phyloP scores from a whole-genome alignment of 2,797 vertebrate genomes.

The Hafferia zeledoni region DNA sequence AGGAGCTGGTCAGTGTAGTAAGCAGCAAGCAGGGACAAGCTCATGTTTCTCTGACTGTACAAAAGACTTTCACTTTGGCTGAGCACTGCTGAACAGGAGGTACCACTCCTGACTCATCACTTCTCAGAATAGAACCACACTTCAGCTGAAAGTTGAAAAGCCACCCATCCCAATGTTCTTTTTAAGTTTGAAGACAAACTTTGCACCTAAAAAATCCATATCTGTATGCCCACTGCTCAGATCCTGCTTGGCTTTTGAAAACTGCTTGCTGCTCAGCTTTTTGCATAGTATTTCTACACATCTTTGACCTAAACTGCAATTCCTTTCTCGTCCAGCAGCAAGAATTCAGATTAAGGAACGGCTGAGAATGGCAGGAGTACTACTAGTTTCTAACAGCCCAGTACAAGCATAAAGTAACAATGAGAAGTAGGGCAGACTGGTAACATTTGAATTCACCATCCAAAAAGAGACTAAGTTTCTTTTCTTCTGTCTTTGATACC shows the following conservation, averaged over 20 bases:
- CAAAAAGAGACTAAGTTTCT: background rate
- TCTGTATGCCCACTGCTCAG: too few species aligned
- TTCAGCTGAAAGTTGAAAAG: background rate
- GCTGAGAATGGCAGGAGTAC: background rate
- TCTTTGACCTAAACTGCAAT: background rate
- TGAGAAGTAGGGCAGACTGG: background rate
- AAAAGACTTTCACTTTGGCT: background rate
- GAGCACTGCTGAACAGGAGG: background rate
- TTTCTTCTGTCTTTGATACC: background rate
- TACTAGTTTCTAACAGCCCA: background rate
- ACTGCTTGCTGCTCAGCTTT: background rate
- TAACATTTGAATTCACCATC: background rate
- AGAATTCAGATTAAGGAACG: background rate
- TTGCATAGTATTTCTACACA: background rate
- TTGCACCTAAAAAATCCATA: background rate
- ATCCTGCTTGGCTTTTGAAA: background rate
- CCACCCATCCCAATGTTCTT: fast-evolving
- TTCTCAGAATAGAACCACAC: background rate
- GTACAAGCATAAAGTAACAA: background rate
- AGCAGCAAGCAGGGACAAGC: background rate
- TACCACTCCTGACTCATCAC: background rate
- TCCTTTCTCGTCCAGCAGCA: background rate
- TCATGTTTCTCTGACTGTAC: fast-evolving
- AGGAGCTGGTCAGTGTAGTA: background rate
- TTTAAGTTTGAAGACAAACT: background rate